Evolutionary conservation across 2,113 vertebrate species (phyloP).

Genomic region (Hepsetus odoe): DNA sequence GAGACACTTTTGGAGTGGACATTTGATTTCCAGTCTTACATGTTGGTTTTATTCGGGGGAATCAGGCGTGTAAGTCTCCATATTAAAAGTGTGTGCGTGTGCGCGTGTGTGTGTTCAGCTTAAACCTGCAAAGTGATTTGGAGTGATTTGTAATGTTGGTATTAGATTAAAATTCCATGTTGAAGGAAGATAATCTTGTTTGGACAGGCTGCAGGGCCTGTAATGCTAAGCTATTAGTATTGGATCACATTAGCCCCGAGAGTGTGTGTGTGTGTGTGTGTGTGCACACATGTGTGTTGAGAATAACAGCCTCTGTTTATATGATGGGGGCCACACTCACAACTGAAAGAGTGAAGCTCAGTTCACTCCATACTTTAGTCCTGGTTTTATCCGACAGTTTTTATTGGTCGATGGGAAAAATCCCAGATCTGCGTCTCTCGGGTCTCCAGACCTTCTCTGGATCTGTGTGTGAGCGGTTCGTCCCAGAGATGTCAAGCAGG

Average conservation of each 20-base stretch:
- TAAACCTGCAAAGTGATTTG: slow-evolving; percentile 38
- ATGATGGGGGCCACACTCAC: not conserved
- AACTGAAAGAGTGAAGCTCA: too few relatives aligned
- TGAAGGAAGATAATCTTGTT: slow-evolving; percentile 53
- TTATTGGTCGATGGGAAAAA: too few relatives aligned
- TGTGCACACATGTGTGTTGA: not conserved
- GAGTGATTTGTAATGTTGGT: slow-evolving; percentile 45
- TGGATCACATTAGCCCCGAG: slow-evolving; percentile 23
- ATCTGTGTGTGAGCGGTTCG: too few relatives aligned
- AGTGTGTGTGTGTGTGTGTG: slow-evolving; percentile 17
- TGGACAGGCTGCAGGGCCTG: slow-evolving; percentile 33
- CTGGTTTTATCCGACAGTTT: too few relatives aligned
- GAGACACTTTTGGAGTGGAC: not conserved
- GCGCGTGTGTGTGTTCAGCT: slow-evolving; percentile 8
- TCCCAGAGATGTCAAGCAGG: too few relatives aligned
- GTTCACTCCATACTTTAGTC: too few relatives aligned
- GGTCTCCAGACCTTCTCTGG: too few relatives aligned
- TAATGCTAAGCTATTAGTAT: slow-evolving; percentile 38
- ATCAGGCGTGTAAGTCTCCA: not conserved
- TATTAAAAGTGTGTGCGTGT: not conserved
- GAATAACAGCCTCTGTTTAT: not conserved
- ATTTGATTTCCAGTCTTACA: not conserved
- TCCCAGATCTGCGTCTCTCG: too few relatives aligned
- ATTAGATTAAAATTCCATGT: slow-evolving; percentile 54
- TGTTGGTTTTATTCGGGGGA: not conserved